Base-by-base conservation (phyloP, 1,140 invertebrate species). In the Bombus sylvicola region DNA sequence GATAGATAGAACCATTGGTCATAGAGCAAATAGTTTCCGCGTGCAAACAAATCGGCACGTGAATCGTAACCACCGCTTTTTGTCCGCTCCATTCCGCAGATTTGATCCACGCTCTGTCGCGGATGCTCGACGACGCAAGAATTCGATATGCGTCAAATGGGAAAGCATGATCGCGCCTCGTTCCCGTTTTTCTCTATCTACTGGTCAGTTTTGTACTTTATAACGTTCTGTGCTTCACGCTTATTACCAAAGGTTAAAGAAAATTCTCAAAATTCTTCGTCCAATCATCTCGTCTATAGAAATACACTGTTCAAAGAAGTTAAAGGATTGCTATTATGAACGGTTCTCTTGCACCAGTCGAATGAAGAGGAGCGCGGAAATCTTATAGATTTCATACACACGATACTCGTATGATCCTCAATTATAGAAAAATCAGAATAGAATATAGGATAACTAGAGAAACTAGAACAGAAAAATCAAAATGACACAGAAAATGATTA, bases 61-160 rank as follows among this genome's bases (percentile, higher is more conserved):
- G 81, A 75, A 75, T 79, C 37, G 76, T 72, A 72, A 80, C 53
- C 66, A 25, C 64, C 13, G 83, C 82, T 84, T 84, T 80, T 79
- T 84, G 43, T 62, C 8, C 53, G 9, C 28, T 28, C 34, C 66
- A 9, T 6, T 57, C 53, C 76, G 31, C 53, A 43, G 66, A 84
- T 84, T 84, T 79, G 57, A 80, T 84, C 76, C 34, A 47, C 64
- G 68, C 22, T 74, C 28, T 41, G 10, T 22, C 71, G 43, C 10
- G 28, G 28, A 69, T 41, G 37, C 22, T 72, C 43, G 13, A 15
- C 12, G 9, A 31, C 34, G 37, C 53, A 84, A 80, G 66, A 47
- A 72, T 34, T 84, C 47, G 37, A 84, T 71, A 37, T 53, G 10
- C 25, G 15, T 34, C n/a, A 25, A 71, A 75, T 59, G 15, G 15